A percentile compares a stretch with the other conserved stretches of the same genome.
Evolutionary conservation across 2,113 vertebrate species (phyloP).

Genomic region (Cyanocitta stelleri): DNA sequence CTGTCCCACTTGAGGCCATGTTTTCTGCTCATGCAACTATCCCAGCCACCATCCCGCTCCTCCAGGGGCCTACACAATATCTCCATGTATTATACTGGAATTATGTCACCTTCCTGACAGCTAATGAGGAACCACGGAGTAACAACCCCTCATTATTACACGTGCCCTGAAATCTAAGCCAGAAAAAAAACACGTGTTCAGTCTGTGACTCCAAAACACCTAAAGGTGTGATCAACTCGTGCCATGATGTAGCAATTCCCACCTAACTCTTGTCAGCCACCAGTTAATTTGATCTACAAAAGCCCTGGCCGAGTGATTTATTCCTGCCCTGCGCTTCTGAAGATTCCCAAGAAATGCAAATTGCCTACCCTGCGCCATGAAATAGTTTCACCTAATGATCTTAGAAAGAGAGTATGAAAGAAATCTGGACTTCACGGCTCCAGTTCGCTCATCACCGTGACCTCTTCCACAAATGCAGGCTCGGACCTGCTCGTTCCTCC

Average conservation of each 20-base stretch:
- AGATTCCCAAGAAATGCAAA: slow-evolving; percentile 20
- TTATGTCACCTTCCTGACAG: neutral
- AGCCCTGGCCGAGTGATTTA: neutral
- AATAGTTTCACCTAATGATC: slow-evolving; percentile 24
- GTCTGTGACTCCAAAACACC: neutral
- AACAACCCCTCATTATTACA: neutral
- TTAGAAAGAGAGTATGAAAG: slow-evolving; percentile 63
- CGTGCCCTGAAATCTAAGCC: neutral
- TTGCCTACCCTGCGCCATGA: slow-evolving; percentile 10
- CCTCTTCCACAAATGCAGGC: neutral
- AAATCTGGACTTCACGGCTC: slow-evolving; percentile 35
- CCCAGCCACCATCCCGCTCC: neutral
- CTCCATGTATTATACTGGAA: slow-evolving; percentile 45
- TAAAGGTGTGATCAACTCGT: neutral
- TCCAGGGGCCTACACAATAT: neutral
- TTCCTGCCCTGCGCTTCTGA: neutral
- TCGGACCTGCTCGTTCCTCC: neutral
- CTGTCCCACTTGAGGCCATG: neutral
- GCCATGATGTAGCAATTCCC: neutral
- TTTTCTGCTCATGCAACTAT: neutral
- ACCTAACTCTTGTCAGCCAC: neutral
- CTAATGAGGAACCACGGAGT: neutral
- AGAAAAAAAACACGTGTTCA: neutral
- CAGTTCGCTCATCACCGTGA: neutral
- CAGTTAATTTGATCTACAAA: neutral